Evolutionary conservation across 2,888 invertebrate species (phyloP), one percentile per base, ranked within the genome.

Genomic region (Tetrapedia diversipes): DNA sequence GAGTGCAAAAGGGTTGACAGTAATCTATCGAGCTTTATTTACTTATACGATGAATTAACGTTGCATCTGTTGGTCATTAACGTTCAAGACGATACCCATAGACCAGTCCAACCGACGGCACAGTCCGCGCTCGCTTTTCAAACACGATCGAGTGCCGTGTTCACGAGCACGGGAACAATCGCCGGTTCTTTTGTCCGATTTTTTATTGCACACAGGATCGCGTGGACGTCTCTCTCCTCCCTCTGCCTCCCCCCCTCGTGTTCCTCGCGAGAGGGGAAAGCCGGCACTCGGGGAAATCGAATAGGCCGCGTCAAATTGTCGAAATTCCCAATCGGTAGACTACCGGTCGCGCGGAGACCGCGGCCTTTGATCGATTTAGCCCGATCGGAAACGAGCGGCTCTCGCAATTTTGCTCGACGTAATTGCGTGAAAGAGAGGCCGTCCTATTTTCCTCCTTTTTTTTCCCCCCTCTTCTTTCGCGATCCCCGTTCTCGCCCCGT

Each of bases 361-460:
- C 73, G 67, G 80, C 54, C 82, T 68, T 76, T 82, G 83, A 84
- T 84, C 85, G 83, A 84, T 84, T 85, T 85, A 83, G 66, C 79
- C n/a, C 74, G 63, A 16, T 54, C 72, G 69, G 80, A 75, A 79
- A 67, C 72, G 64, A 77, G 59, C 86, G 73, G 74, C 63, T 72
- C 72, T 77, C 81, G 84, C 87, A 88, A 88, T 88, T 88, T 83
- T 84, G 77, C 79, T 64, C 77, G 61, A 73, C 81, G 86, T 88
- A 88, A 88, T 88, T 88, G 87, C 85, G 81, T 85, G 86, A 87
- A 88, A 86, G 82, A 79, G 83, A 64, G 69, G 71, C 60, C 60
- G 70, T 47, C 65, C 57, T 57, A 57, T 60, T 79, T 79, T 69
- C 45, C 27, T n/a, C 2, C 14, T n/a, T 7, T 14, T 7, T 4